phyloP scores from a whole-genome alignment of 2,113 vertebrate species.

The Grantiella picta region DNA sequence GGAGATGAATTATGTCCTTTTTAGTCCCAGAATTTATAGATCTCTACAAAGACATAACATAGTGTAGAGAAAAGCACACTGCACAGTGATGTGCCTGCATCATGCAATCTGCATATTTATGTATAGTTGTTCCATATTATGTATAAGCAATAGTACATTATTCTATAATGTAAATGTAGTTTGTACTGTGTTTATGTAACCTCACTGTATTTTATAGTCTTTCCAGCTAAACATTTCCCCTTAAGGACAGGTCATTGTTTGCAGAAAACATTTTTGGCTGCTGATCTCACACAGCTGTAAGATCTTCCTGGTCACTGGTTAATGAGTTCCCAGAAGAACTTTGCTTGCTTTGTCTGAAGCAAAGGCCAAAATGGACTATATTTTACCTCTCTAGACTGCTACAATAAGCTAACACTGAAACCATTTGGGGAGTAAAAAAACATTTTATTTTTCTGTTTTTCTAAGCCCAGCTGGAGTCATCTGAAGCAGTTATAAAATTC shows the following conservation, averaged over 20 bases:
- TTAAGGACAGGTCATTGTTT: neutral
- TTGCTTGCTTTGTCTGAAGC: neutral
- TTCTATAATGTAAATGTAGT: neutral
- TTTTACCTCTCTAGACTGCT: neutral
- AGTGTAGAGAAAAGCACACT: neutral
- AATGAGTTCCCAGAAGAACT: constrained; percentile 4
- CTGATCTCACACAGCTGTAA: neutral
- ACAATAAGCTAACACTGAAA: neutral
- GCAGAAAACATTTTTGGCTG: neutral
- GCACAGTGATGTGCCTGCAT: neutral
- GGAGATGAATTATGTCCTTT: fast-evolving
- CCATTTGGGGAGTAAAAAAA: neutral
- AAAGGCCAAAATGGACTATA: neutral
- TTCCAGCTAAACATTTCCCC: neutral
- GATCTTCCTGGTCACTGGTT: neutral
- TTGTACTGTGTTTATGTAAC: neutral
- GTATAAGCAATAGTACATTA: neutral
- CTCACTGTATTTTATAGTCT: neutral
- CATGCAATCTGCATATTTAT: neutral
- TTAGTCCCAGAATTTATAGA: neutral
- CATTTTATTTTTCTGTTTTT: neutral
- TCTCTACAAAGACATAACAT: neutral
- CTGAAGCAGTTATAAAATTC: neutral
- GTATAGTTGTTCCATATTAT: neutral
- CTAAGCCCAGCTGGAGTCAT: neutral